Evolutionary conservation across 2,113 vertebrate genomes (phyloP), one percentile per base, ranked within the genome.

Genomic region (Gallinago paraguaiae): DNA sequence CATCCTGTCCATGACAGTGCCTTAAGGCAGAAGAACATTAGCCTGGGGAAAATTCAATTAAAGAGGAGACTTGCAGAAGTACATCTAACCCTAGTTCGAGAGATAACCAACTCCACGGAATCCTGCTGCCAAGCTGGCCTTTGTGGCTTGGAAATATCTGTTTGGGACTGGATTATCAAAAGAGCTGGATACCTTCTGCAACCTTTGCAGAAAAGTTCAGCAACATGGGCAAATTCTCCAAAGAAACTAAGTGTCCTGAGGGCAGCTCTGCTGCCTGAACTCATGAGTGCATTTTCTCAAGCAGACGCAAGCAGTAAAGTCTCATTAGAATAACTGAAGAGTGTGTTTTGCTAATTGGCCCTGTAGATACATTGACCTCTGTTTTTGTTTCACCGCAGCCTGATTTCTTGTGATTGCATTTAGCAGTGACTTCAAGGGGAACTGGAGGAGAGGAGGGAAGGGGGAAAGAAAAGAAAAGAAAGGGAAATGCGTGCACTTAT

Each of bases 381-480:
- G 69, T 0, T 95, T 96, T 92, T 85, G 83, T 92, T 94, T 91
- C 41, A 79, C 45, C 0, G 0, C 31, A 79, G 46, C 37, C 50
- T 94, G 88, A 89, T 84, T 79, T 91, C 88, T 72, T 81, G 74
- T 61, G 76, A 72, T 94, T 89, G 59, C 9, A 33, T 76, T 89
- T 77, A 76, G 24, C 33, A 57, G 67, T 59, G 19, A 46, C 54
- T 56, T 51, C 31, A 82, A 94, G 81, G 90, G 43, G 63, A 86
- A 37, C 16, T 69, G 84, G 91, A 95, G 83, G 91, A 91, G 81
- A 75, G 37, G 35, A 82, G n/a, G 50, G 37, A 75, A 72, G 5
- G 30, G 20, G 24, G 31, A 35, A 54, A 53, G 68, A 28, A 77
- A 82, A 71, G 46, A 64, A 65, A 81, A 86, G 71, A 88, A 88